Evolutionary conservation across 1,140 invertebrate species (phyloP).

Genomic region (Temnothorax longispinosus): DNA sequence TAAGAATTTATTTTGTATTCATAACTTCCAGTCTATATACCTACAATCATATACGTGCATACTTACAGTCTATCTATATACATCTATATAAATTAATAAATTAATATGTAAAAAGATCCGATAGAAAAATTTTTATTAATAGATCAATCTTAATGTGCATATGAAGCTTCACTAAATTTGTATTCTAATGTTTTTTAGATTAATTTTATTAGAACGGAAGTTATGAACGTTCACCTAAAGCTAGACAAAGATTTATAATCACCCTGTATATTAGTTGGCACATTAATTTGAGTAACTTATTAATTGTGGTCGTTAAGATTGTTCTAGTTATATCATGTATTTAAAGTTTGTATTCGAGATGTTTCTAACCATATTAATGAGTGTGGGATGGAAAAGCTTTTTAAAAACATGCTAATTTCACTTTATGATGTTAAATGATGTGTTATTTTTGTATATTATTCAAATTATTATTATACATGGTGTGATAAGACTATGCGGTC

Average conservation of each 20-base stretch:
- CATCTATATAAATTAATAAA: neutral
- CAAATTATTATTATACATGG: neutral
- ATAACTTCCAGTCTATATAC: neutral
- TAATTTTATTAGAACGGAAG: neutral
- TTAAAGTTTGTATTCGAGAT: neutral
- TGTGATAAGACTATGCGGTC: neutral
- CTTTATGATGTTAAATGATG: neutral
- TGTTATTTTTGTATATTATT: neutral
- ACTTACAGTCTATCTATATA: too few relatives aligned
- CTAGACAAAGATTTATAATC: neutral
- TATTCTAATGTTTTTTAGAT: neutral
- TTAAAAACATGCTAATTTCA: slow-evolving; percentile 9
- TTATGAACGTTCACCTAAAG: neutral
- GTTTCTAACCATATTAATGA: neutral
- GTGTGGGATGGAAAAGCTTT: neutral
- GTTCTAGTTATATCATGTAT: neutral
- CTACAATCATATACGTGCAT: too few relatives aligned
- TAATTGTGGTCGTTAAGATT: neutral
- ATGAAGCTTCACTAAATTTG: neutral
- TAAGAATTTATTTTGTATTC: neutral
- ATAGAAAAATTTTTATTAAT: neutral
- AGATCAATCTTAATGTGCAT: neutral
- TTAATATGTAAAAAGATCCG: neutral
- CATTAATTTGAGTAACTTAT: neutral
- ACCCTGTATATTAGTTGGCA: neutral